These are phyloP conservation scores for Plutella xylostella DNA, from an alignment of 2,888 invertebrate species.

Conservation along the genomic window DNA sequence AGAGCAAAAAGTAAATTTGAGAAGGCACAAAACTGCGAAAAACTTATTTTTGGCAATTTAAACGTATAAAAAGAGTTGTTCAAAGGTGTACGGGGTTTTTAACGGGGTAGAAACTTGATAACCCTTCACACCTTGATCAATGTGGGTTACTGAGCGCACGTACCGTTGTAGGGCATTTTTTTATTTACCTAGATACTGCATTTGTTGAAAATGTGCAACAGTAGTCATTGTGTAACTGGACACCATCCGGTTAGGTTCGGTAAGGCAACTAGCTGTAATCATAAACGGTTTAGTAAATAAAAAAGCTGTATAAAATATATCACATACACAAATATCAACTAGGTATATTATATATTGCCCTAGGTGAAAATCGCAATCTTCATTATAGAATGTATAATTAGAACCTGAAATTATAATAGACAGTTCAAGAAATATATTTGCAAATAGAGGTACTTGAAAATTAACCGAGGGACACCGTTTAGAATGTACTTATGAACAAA, in stretches of 20 bases:
- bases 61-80: constrained; percentile 39
- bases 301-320: not conserved
- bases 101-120: constrained; percentile 64
- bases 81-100: constrained; percentile 42
- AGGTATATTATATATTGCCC: no score
- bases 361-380: no score
- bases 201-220: constrained; percentile 50
- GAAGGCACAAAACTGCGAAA: not conserved
- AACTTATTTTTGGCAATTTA: constrained; percentile 5
- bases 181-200: constrained; percentile 34
- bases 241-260: constrained; percentile 42
- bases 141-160: constrained; percentile 64
- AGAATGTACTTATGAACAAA: no score
- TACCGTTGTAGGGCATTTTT: constrained; percentile 11
- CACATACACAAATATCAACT: not conserved
- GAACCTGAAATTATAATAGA: no score
- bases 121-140: constrained; percentile 63
- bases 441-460: no score
- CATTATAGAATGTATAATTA: no score
- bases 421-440: no score
- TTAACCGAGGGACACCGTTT: no score
- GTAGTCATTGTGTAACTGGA: constrained; percentile 39
- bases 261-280: not conserved
- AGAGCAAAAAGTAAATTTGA: not conserved
- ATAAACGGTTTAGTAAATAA: not conserved